Evolutionary conservation across 1,140 invertebrate species (phyloP), one percentile per base, ranked within the genome.

Genomic region (Drosophila malerkotliana): DNA sequence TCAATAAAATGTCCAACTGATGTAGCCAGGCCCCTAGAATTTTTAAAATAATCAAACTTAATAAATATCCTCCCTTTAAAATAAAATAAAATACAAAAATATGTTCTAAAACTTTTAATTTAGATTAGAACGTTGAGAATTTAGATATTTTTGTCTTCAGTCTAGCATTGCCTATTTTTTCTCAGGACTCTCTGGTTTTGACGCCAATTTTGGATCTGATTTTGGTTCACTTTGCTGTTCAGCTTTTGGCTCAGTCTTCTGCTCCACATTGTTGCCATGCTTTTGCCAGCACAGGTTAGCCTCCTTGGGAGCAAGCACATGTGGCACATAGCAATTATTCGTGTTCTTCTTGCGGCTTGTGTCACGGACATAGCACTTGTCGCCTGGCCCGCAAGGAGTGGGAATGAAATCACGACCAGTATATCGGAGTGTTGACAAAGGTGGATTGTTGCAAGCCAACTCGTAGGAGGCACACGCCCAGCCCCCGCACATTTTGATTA

Each of bases 381-480:
- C 83, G 0, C 14, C 12, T 3, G 83, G 75, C 9, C 82, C 83
- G 37, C 83, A 88, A 0, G 74, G 78, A 3, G 83, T 87, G n/a
- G 78, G 83, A 51, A 72, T 72, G 0, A 87, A 79, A 21, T 82
- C 71, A 1, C 82, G 41, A 1, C 82, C 82, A 0, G 83, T 82
- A 12, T 53, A 87, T 1, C 82, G 62, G 18, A 88, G 0, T 1
- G 82, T 87, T 32, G 82, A 87, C 7, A 87, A 37, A 0, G 69
- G 74, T 4, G 74, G 78, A 66, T 87, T 87, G 26, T 72, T 72
- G 48, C 69, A 78, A 1, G 82, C 82, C 39, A 87, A 9, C 12
- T 66, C 45, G 12, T 72, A 87, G 0, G 78, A 87, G 44, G 74
- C 77, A 51, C 82, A 87, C 2, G 82, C 78, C 79, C 83, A 88